Conservation (phyloP, 1,140 invertebrate species). For the Drosophila truncata region DNA sequence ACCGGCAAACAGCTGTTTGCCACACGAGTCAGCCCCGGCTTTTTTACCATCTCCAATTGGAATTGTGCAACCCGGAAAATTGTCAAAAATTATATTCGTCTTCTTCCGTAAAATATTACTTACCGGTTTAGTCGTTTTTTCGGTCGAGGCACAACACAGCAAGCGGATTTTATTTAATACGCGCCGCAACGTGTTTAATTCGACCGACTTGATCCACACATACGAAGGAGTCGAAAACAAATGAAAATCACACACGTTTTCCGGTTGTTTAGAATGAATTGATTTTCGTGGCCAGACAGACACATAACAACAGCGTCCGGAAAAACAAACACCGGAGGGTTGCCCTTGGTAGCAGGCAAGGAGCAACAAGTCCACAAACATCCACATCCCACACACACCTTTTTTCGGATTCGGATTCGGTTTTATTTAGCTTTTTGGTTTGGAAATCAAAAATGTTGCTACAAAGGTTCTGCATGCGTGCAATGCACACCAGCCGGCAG, state of each 20-base stretch:
- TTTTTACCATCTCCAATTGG: slow-evolving; percentile 29
- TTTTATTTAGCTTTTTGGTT: background rate
- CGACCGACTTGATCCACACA: slow-evolving; percentile 23
- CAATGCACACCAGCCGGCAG: slow-evolving; percentile 85
- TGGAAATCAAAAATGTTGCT: slow-evolving; percentile 40
- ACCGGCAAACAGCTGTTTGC: background rate
- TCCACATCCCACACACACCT: background rate
- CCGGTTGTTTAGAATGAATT: slow-evolving; percentile 55
- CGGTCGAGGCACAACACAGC: slow-evolving; percentile 16
- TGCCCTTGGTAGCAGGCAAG: slow-evolving; percentile 55
- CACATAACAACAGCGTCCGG: slow-evolving; percentile 29
- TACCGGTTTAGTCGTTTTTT: slow-evolving; percentile 33
- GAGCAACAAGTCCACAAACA: slow-evolving; percentile 39
- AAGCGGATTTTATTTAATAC: slow-evolving; percentile 26
- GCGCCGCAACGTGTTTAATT: slow-evolving; percentile 47
- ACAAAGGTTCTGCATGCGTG: slow-evolving; percentile 55
- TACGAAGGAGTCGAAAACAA: slow-evolving; percentile 55
- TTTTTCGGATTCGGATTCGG: background rate
- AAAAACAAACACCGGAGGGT: slow-evolving; percentile 45
- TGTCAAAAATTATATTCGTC: slow-evolving; percentile 21
- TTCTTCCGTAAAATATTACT: too few relatives aligned
- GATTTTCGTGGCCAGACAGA: slow-evolving; percentile 53
- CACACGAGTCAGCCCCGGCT: slow-evolving; percentile 25
- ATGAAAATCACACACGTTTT: slow-evolving; percentile 44
- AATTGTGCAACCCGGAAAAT: slow-evolving; percentile 57